Evolutionary conservation across 2,888 invertebrate genomes (phyloP).

Genomic region (Micoletzkya japonica): DNA sequence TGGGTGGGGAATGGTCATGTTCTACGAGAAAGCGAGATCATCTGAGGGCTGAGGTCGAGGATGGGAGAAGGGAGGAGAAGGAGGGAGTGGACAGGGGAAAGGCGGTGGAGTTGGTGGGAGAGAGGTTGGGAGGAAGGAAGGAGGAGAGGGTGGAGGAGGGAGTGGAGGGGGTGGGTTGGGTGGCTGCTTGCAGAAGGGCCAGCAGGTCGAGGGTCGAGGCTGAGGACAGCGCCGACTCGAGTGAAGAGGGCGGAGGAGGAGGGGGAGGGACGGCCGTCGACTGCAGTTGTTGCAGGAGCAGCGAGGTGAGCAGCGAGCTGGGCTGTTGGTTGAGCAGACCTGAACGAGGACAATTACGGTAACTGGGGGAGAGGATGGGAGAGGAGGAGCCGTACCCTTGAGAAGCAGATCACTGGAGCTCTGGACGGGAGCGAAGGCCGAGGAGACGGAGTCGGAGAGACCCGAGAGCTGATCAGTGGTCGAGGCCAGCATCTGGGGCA

Average conservation of each 20-base stretch:
- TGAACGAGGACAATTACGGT: no score
- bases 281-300: conserved; percentile 39
- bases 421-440: background rate
- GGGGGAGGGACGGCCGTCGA: conserved; percentile 6
- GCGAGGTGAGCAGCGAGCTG: conserved; percentile 32
- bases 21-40: no score
- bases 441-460: background rate
- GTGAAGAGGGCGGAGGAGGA: conserved; percentile 3
- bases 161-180: background rate
- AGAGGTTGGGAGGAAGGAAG: background rate
- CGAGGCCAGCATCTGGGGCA: conserved; percentile 7
- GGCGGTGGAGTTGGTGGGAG: background rate
- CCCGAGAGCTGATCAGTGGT: background rate
- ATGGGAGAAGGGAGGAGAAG: no score
- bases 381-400: no score
- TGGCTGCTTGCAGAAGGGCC: conserved; percentile 1
- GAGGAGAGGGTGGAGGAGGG: conserved; percentile 8
- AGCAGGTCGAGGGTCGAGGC: background rate
- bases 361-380: no score
- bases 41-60: no score
- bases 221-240: conserved; percentile 9
- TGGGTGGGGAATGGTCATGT: no score
- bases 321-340: conserved; percentile 1
- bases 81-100: background rate
- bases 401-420: background rate